These are phyloP conservation scores for Menidia beryllina DNA, from an alignment of 2,113 vertebrate species.

Conservation along the genomic window DNA sequence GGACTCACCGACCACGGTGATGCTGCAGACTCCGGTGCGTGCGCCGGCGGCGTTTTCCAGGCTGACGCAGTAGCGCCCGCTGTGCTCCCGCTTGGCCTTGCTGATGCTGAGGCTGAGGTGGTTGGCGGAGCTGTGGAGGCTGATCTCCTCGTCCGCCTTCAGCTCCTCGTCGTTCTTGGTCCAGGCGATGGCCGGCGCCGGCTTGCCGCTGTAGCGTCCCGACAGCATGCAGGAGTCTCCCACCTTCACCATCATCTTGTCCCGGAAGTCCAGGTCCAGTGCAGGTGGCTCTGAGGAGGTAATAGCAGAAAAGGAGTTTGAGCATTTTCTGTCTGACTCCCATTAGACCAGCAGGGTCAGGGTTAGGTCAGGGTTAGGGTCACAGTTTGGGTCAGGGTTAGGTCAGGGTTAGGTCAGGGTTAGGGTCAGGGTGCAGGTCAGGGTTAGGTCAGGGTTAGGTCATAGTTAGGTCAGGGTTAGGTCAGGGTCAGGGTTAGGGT, in stretches of 20 bases:
- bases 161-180: conserved; percentile 89
- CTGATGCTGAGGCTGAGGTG: conserved; percentile 87
- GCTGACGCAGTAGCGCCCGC: conserved; percentile 89
- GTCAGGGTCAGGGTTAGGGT: no score
- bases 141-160: conserved; percentile 86
- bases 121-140: conserved; percentile 83
- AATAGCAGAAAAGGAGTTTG: no score
- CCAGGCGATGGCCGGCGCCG: conserved; percentile 89
- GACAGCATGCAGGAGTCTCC: conserved; percentile 91
- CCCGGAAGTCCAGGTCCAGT: conserved; percentile 93
- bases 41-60: conserved; percentile 91
- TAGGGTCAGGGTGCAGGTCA: no score
- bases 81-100: conserved; percentile 91
- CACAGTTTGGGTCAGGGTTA: no score
- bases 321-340: no score
- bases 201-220: conserved; percentile 91
- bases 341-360: no score
- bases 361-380: no score
- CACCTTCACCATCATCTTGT: conserved; percentile 90
- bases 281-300: conserved; percentile 89
- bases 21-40: conserved; percentile 89
- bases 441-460: no score
- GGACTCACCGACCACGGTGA: conserved; percentile 93
- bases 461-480: no score
- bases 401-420: no score